Conservation (phyloP, 2,888 invertebrate species). For the Caenorhabditis sp. region DNA sequence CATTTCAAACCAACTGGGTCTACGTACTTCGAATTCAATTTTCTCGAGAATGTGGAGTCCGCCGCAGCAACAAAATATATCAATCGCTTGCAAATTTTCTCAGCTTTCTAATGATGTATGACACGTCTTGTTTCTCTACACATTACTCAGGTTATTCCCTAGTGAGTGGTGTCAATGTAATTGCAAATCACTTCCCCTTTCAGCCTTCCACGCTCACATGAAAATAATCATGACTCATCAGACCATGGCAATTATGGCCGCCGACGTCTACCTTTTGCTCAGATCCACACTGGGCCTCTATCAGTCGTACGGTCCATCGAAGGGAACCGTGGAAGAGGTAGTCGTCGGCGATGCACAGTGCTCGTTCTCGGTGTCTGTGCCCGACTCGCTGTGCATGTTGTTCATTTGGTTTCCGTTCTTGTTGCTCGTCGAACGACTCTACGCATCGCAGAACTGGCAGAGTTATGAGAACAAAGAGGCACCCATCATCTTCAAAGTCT, state of each 20-base stretch:
- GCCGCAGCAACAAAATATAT: no score
- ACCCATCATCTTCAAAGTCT: conserved; percentile 37
- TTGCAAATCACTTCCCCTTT: no score
- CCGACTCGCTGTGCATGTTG: conserved; percentile 59
- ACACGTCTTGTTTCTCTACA: no score
- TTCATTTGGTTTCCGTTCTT: conserved; percentile 66
- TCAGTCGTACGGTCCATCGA: conserved; percentile 39
- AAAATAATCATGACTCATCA: conserved; percentile 58
- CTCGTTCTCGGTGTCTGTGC: conserved; percentile 60
- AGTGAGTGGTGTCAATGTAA: no score
- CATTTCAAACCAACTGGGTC: no score
- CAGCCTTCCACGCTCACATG: conserved; percentile 63
- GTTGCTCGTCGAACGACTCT: conserved; percentile 57
- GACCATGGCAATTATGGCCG: conserved; percentile 57
- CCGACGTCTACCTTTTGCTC: conserved; percentile 44
- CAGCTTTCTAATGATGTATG: no score
- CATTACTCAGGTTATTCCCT: no score
- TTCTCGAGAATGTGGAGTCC: no score
- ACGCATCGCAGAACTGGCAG: conserved; percentile 64
- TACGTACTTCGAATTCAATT: no score
- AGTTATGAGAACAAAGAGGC: conserved; percentile 60
- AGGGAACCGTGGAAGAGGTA: background rate
- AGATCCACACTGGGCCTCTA: conserved; percentile 38
- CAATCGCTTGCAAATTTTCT: no score
- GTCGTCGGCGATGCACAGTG: conserved; percentile 53